Evolutionary conservation across 2,113 vertebrate species (phyloP), one percentile per base, ranked within the genome.

Genomic region (Entomyzon cyanotis): DNA sequence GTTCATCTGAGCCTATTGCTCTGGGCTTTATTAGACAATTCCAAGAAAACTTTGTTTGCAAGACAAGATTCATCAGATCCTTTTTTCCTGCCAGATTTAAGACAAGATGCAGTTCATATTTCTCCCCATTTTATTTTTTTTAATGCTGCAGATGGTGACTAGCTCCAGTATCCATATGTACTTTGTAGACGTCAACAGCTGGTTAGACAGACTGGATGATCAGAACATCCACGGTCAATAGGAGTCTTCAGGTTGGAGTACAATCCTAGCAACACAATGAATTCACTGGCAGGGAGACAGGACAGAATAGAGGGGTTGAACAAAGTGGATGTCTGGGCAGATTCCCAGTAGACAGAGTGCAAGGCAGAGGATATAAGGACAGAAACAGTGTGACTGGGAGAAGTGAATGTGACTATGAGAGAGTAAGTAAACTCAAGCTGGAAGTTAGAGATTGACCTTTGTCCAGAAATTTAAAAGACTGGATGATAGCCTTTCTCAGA

Each of bases 241-340:
- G 12, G 7, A 23, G 4, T 3, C 25, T 58, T 87, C 47, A 56
- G 46, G 78, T 1, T 55, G 30, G 65, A 90, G 5, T 27, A 65
- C 18, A 73, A 10, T 22, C 6, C 47, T 53, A 17, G 31, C 11
- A 84, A 25, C 7, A 65, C 28, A 75, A 42, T 47, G 4, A 59
- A 77, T 87, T 83, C 35, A 42, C 11, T 56, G 13, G 20, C 2
- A 3, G 22, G 8, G 10, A 24, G 15, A 35, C 10, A 44, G 12
- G 28, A 0, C 0, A 75, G 27, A 68, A 73, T 3, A 6, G 4
- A 73, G 7, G 5, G 1, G 1, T 10, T 77, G 41, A 68, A 83
- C 25, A 42, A 70, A 75, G 9, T 33, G 12, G 14, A 9, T 49
- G 27, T 28, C 17, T 83, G 52, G 15, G 22, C 28, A 37, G 10